Evolutionary conservation across 1,140 invertebrate genomes (phyloP), one percentile per base, ranked within the genome.

Genomic region (Agraylea sexmaculata): DNA sequence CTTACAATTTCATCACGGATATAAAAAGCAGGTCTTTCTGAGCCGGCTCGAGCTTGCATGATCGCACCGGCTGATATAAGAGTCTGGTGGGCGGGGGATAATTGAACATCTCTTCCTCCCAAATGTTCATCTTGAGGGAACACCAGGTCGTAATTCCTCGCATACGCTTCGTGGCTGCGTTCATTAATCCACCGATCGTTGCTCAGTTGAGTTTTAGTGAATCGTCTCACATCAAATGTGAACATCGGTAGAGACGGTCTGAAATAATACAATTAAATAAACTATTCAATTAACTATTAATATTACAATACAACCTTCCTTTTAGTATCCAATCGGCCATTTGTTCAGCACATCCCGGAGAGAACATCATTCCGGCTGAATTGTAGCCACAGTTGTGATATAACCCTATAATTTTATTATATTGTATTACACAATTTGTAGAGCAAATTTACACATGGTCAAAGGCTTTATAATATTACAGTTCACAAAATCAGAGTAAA

Each of bases 341-440:
- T 62, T 90, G 82, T 53, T 87, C 75, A 1, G 78, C 83, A 48
- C 82, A 86, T 2, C 87, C 87, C 3, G 83, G 84, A 20, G 85
- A 83, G 32, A 87, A 74, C 82, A 89, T 90, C 77, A 92, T 88
- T 3, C 88, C 88, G 1, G 82, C 75, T 17, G 84, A 89, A 56
- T 92, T 93, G 56, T 86, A 91, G 7, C 83, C 87, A 52, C 80
- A 86, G 29, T 77, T 83, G 55, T 91, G 83, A 56, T 78, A 91
- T 18, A 90, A 70, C 29, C 84, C 64, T 66, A 27, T 15, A n/a
- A n/a, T n/a, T n/a, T n/a, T n/a, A n/a, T n/a, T n/a, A n/a, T n/a
- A n/a, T n/a, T n/a, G n/a, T n/a, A n/a, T n/a, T n/a, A n/a, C n/a
- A n/a, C n/a, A n/a, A n/a, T n/a, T n/a, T n/a, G n/a, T n/a, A n/a